Base-by-base conservation (phyloP, 2,113 vertebrate genomes). In the Etheostoma cragini region DNA sequence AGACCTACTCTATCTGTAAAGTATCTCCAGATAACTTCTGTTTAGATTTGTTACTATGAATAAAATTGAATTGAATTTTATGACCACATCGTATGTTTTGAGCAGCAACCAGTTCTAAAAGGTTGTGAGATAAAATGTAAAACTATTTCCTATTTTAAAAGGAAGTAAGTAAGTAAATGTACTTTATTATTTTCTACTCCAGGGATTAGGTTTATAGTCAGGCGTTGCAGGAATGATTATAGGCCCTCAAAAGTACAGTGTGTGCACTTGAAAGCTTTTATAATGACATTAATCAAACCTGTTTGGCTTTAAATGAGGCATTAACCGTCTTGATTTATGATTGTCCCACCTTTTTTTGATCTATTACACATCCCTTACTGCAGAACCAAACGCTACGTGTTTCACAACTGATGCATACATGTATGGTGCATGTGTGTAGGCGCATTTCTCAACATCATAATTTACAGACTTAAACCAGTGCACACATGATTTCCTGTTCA, bases 401-500 rank as follows among this genome's bases (percentile, higher is more conserved):
- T 64, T 81, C 38, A 26, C 30, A 47, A 16, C 10, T 15, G 21
- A 35, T 53, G 21, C 54, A 54, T 22, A 8, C 13, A 17, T 33
- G 1, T 33, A 42, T 42, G 38, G 38, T 26, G 26, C n/a, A 5
- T 45, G 38, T 60, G 6, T 54, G 13, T 58, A 2, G 24, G 26
- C 54, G 2, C 0, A 6, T 73, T 81, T 71, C 56, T 58, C 63
- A 64, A 61, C 50, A 21, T 17, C 1, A 10, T n/a, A n/a, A 71
- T 71, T 49, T 53, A 45, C 47, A 52, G 11, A 24, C 26, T 8
- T 42, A 15, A 30, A 49, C 33, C 30, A 30, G 58, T 0, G 11
- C 14, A 26, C 46, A 13, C 45, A 26, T 78, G 52, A 56, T 14
- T 73, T 81, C 57, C 76, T 2, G 35, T 72, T 67, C 14, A 63